These are phyloP conservation scores for Oedothorax gibbosus DNA, from an alignment of 1,140 invertebrate genomes.

Conservation along the genomic window DNA sequence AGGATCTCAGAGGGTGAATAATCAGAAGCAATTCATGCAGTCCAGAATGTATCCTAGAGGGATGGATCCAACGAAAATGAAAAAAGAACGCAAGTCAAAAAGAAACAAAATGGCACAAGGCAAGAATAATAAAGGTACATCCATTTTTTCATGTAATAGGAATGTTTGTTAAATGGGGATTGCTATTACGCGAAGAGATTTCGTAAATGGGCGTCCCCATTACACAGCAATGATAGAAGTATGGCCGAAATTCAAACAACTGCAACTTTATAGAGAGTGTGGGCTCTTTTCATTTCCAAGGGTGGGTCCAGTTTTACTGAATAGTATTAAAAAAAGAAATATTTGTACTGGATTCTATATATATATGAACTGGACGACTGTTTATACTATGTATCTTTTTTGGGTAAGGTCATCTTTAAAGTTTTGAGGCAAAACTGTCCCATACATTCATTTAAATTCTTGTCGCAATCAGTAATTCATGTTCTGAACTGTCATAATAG, in stretches of 20 bases:
- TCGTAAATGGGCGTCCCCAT: not conserved
- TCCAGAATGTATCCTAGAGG: slow-evolving; percentile 38
- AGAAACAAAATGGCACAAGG: not conserved
- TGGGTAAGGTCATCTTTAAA: not conserved
- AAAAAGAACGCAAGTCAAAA: slow-evolving; percentile 4
- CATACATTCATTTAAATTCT: not conserved
- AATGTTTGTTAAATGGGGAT: not conserved
- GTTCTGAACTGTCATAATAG: not conserved
- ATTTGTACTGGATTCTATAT: too few species aligned
- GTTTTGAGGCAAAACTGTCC: not conserved
- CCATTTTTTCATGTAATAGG: not conserved
- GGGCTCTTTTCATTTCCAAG: too few species aligned
- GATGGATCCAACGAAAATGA: not conserved
- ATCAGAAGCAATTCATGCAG: slow-evolving; percentile 46
- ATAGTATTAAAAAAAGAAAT: too few species aligned
- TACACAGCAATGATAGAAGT: not conserved
- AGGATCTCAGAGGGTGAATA: slow-evolving; percentile 7
- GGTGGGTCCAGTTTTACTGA: too few species aligned
- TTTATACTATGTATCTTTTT: not conserved
- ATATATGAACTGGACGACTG: not conserved
- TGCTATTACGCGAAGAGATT: not conserved
- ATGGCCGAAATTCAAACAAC: too few species aligned
- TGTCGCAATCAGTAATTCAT: not conserved
- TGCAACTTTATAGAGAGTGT: too few species aligned
- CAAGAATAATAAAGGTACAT: slow-evolving; percentile 43